A percentile compares a stretch with the other conserved stretches of the same genome.
Conservation (phyloP, 2,888 invertebrate species). For the Parochlus steinenii region DNA sequence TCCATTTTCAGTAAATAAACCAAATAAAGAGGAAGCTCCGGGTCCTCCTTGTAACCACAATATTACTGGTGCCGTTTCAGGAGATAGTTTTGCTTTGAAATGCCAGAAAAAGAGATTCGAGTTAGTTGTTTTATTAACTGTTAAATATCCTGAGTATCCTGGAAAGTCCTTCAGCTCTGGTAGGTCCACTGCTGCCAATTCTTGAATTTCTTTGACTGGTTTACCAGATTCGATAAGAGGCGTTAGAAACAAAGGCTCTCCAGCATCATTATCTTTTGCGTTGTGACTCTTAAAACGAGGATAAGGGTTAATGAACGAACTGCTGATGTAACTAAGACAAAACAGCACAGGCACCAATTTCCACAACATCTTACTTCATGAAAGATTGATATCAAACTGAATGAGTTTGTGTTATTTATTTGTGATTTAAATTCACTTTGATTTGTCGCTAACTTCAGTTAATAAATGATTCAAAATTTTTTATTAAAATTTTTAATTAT, state of each 20-base stretch:
- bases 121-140: slow-evolving; percentile 57
- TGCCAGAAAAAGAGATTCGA: slow-evolving; percentile 89
- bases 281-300: slow-evolving; percentile 21
- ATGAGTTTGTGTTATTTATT: too few relatives aligned
- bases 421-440: too few relatives aligned
- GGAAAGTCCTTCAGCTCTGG: slow-evolving; percentile 40
- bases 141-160: slow-evolving; percentile 69
- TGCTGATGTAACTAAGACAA: neutral
- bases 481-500: too few relatives aligned
- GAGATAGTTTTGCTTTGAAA: slow-evolving; percentile 51
- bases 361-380: too few relatives aligned
- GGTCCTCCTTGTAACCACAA: slow-evolving; percentile 66
- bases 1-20: slow-evolving; percentile 72
- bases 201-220: slow-evolving; percentile 41
- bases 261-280: slow-evolving; percentile 26
- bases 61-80: slow-evolving; percentile 47
- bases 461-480: too few relatives aligned
- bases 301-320: slow-evolving; percentile 27
- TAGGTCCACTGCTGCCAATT: slow-evolving; percentile 38
- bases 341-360: too few relatives aligned
- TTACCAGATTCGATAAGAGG: slow-evolving; percentile 54
- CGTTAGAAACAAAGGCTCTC: slow-evolving; percentile 54
- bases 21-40: slow-evolving; percentile 61
- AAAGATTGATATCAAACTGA: too few relatives aligned
- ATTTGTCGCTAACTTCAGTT: too few relatives aligned